Percentiles rank a stretch among this genome's conserved stretches.
phyloP scores from a whole-genome alignment of 2,888 invertebrate species.

The Tetrapedia diversipes region DNA sequence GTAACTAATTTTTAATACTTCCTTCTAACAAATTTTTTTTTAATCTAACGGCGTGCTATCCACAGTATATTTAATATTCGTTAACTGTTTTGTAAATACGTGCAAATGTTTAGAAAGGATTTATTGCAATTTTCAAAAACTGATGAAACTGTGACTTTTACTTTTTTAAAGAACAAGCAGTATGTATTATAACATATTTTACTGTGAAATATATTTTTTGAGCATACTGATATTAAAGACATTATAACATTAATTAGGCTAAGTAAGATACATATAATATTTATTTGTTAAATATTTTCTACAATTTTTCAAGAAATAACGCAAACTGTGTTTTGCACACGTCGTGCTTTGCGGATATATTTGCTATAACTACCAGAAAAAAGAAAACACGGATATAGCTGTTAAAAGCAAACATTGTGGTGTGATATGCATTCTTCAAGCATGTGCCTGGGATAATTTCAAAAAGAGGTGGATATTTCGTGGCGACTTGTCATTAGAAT shows the following conservation, averaged over 20 bases:
- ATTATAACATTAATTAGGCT: neutral
- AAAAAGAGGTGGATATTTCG: constrained; percentile 54
- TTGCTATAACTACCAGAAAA: constrained; percentile 42
- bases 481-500: constrained; percentile 64
- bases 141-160: constrained; percentile 6
- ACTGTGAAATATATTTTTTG: neutral
- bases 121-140: neutral
- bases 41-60: constrained; percentile 43
- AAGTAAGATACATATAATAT: neutral
- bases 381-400: constrained; percentile 44
- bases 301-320: neutral
- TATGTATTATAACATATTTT: too few species aligned
- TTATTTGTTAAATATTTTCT: neutral
- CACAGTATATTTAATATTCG: neutral
- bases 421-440: constrained; percentile 66
- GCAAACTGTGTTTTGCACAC: constrained; percentile 8
- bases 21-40: constrained; percentile 7
- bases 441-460: constrained; percentile 64
- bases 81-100: constrained; percentile 5
- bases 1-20: constrained; percentile 4
- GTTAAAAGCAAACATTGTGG: constrained; percentile 67
- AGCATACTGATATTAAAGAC: neutral
- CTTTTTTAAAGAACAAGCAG: neutral
- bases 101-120: constrained; percentile 21
- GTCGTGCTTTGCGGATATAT: constrained; percentile 36